A percentile compares a stretch with the other conserved stretches of the same genome.
Evolutionary conservation across 2,888 invertebrate species (phyloP).

Genomic region (Mayetiola destructor): DNA sequence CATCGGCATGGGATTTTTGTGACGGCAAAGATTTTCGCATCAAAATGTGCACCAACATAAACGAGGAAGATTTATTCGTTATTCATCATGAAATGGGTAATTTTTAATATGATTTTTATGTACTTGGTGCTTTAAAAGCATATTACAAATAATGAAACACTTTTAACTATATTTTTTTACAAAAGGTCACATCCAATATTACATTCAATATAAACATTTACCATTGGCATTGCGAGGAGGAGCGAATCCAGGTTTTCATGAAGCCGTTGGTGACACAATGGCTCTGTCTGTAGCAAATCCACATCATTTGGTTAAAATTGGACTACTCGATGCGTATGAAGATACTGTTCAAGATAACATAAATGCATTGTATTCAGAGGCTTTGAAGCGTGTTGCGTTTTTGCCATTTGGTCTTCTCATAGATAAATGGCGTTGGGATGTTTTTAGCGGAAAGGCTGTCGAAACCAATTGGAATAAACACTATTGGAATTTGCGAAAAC

Average conservation of each 20-base stretch:
- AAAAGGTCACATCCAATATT: constrained; percentile 62
- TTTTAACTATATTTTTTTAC: too few relatives aligned
- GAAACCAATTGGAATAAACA: constrained; percentile 35
- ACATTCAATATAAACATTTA: constrained; percentile 54
- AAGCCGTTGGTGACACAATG: constrained; percentile 38
- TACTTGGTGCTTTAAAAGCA: too few relatives aligned
- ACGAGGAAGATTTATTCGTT: constrained; percentile 17
- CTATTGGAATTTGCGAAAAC: constrained; percentile 35
- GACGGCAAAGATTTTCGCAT: constrained; percentile 36
- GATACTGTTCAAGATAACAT: constrained; percentile 27
- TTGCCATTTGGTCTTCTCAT: constrained; percentile 43
- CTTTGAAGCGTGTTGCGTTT: constrained; percentile 39
- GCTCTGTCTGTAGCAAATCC: constrained; percentile 34
- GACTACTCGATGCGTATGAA: constrained; percentile 18
- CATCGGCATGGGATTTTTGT: constrained; percentile 45
- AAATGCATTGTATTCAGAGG: constrained; percentile 37
- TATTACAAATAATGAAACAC: too few relatives aligned
- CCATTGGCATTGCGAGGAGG: constrained; percentile 55
- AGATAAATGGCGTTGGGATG: constrained; percentile 45
- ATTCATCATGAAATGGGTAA: constrained; percentile 49
- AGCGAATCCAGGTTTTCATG: constrained; percentile 44
- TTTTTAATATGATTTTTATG: too few relatives aligned
- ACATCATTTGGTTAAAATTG: constrained; percentile 25
- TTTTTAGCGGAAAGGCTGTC: constrained; percentile 35
- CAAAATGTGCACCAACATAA: constrained; percentile 19